Conservation (phyloP, 2,113 vertebrate species). For the Lampris megalopsis region DNA sequence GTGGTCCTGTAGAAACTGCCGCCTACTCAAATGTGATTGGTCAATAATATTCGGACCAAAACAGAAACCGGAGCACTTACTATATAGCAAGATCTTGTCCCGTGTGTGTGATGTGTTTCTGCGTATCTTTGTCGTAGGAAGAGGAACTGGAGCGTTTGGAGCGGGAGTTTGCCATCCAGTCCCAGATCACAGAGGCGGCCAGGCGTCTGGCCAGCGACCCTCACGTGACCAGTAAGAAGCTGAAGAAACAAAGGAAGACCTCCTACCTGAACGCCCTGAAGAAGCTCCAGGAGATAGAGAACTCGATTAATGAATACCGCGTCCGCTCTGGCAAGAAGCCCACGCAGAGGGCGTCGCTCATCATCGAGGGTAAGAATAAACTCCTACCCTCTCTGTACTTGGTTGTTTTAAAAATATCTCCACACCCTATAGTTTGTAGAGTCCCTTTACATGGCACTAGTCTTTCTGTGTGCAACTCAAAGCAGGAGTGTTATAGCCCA, state of each 20-base stretch:
- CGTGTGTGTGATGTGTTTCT: constrained; percentile 36
- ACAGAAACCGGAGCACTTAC: too few relatives aligned
- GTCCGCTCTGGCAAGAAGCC: constrained; percentile 97
- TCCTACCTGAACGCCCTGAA: constrained; percentile 97
- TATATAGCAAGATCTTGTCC: too few relatives aligned
- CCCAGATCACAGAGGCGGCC: constrained; percentile 98
- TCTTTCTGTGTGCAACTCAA: neutral
- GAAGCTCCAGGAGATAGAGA: constrained; percentile 98
- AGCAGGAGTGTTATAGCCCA: too few relatives aligned
- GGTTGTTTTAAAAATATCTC: neutral
- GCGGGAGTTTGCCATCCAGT: constrained; percentile 97
- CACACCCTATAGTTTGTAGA: too few relatives aligned
- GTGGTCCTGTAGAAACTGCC: too few relatives aligned
- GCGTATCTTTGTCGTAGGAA: constrained; percentile 83
- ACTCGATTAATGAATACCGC: constrained; percentile 94
- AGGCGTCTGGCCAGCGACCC: constrained; percentile 94
- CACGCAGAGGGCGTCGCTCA: constrained; percentile 95
- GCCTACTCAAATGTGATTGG: too few relatives aligned
- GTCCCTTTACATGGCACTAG: neutral
- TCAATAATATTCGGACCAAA: too few relatives aligned
- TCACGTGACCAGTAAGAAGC: constrained; percentile 95
- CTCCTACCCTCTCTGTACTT: neutral
- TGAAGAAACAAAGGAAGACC: constrained; percentile 98
- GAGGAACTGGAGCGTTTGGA: constrained; percentile 96
- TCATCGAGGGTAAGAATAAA: constrained; percentile 90